These are phyloP conservation scores for Hyperoplus lanceolatus DNA, from an alignment of 2,797 vertebrate species.

Conservation along the genomic window DNA sequence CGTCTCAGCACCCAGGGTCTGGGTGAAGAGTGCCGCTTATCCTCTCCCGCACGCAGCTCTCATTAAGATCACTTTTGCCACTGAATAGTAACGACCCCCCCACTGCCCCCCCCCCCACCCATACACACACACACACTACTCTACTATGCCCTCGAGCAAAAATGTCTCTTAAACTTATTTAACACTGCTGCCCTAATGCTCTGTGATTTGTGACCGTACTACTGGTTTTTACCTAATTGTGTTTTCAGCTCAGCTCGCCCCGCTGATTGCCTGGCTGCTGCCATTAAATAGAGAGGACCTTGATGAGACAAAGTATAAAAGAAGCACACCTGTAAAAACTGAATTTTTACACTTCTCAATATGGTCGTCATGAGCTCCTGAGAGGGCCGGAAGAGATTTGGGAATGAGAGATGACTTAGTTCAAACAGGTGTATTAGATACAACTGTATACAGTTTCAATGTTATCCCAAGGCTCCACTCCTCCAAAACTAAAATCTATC, in stretches of 20 bases:
- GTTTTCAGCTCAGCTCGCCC: slow-evolving; percentile 44
- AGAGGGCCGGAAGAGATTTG: neutral
- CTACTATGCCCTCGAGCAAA: slow-evolving; percentile 53
- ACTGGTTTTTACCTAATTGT: slow-evolving; percentile 59
- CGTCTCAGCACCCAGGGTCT: slow-evolving; percentile 71
- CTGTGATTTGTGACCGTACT: slow-evolving; percentile 30
- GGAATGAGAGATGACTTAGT: neutral
- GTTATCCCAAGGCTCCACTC: neutral
- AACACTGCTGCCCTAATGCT: slow-evolving; percentile 48
- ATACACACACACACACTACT: no score
- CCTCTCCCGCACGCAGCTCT: slow-evolving; percentile 71
- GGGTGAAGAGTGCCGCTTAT: slow-evolving; percentile 75
- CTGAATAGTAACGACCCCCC: slow-evolving; percentile 48
- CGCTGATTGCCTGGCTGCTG: slow-evolving; percentile 21
- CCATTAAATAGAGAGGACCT: slow-evolving; percentile 39
- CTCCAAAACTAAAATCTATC: neutral
- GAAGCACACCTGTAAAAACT: slow-evolving; percentile 19
- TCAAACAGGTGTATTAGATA: neutral
- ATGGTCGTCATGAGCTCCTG: slow-evolving; percentile 2
- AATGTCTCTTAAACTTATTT: slow-evolving; percentile 70
- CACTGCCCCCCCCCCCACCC: no score
- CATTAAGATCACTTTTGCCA: slow-evolving; percentile 74
- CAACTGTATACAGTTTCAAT: slow-evolving; percentile 6
- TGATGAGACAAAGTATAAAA: slow-evolving; percentile 46
- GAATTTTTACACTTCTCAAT: neutral